Evolutionary conservation across 2,797 vertebrate genomes (phyloP).

Genomic region (Agapornis canus): DNA sequence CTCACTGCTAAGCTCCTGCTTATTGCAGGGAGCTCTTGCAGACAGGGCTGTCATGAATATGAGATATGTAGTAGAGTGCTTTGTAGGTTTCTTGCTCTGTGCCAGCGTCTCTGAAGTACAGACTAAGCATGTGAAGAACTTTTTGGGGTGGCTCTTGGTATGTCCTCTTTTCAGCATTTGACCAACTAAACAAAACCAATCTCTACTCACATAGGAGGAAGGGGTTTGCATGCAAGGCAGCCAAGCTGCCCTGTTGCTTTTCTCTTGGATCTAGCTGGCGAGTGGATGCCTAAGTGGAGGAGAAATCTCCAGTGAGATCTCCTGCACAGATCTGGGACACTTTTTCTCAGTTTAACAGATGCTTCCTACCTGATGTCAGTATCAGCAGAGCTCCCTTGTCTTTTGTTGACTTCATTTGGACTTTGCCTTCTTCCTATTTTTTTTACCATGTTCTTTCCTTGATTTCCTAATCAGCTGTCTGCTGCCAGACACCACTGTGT

Average conservation of each 20-base stretch:
- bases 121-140: neutral
- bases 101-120: neutral
- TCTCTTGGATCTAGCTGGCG: neutral
- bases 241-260: neutral
- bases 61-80: neutral
- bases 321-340: neutral
- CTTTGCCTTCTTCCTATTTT: neutral
- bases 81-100: neutral
- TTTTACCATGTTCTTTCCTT: neutral
- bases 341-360: neutral
- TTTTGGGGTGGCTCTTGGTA: neutral
- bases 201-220: neutral
- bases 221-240: neutral
- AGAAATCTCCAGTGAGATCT: neutral
- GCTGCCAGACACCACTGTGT: neutral
- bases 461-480: neutral
- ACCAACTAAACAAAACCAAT: neutral
- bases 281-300: neutral
- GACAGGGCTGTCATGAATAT: accelerated
- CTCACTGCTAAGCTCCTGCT: neutral
- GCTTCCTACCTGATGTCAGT: neutral
- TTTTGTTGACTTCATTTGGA: neutral
- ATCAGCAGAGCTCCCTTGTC: neutral
- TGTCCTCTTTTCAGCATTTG: neutral
- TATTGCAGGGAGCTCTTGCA: neutral